These are phyloP conservation scores for Dynastes hyllus DNA, from an alignment of 2,888 invertebrate genomes.

Conservation along the genomic window DNA sequence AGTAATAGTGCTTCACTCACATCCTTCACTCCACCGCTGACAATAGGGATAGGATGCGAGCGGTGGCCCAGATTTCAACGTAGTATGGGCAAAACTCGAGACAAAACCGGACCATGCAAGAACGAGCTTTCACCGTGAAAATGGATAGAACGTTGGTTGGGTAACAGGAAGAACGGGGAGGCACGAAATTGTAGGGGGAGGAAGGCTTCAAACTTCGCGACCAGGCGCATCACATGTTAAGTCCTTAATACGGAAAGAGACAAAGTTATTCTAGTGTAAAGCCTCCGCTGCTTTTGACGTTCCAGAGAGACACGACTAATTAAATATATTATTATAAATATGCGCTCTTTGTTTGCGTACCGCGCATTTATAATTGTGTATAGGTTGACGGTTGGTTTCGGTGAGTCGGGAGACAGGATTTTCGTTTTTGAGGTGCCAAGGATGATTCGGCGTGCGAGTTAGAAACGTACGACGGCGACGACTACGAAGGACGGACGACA, in stretches of 20 bases:
- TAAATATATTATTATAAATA: slow-evolving; percentile 47
- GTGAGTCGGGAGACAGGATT: background rate
- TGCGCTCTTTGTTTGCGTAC: slow-evolving; percentile 28
- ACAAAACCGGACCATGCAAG: slow-evolving; percentile 12
- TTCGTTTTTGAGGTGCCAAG: slow-evolving; percentile 27
- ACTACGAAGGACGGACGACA: background rate
- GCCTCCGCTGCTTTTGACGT: slow-evolving; percentile 43
- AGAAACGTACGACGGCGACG: slow-evolving; percentile 3
- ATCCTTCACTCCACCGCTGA: too few species aligned
- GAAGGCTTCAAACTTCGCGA: slow-evolving; percentile 38
- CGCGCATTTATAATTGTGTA: slow-evolving; percentile 22
- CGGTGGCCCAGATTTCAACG: background rate
- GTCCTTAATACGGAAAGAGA: slow-evolving; percentile 45
- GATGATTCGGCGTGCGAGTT: background rate
- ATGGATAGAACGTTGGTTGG: background rate
- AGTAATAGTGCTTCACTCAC: too few species aligned
- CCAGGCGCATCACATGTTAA: slow-evolving; percentile 45
- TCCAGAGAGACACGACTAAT: slow-evolving; percentile 38
- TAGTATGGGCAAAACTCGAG: background rate
- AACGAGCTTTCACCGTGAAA: slow-evolving; percentile 25
- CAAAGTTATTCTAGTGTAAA: slow-evolving; percentile 46
- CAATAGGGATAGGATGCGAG: too few species aligned
- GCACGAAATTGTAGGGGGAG: background rate
- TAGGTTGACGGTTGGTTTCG: slow-evolving; percentile 8
- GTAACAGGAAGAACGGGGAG: background rate